Conservation (phyloP, 2,797 vertebrate species). For the Rousettus madagascariensis region DNA sequence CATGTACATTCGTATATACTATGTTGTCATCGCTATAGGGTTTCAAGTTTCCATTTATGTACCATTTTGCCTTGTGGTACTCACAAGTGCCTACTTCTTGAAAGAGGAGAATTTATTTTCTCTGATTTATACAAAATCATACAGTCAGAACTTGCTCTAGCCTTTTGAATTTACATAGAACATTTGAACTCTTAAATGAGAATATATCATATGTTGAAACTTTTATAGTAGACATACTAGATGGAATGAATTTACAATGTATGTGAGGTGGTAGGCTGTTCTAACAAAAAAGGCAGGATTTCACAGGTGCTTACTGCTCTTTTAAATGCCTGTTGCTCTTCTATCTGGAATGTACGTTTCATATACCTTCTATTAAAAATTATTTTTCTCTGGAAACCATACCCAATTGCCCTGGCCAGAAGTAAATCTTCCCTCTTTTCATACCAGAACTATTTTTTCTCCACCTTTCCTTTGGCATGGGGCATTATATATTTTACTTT, state of each 20-base stretch:
- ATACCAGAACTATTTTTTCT: background rate
- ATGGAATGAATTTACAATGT: background rate
- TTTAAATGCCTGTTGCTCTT: background rate
- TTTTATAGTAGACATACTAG: background rate
- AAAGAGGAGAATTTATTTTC: background rate
- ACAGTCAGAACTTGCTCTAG: background rate
- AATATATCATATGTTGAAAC: background rate
- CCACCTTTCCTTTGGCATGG: background rate
- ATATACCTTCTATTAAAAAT: background rate
- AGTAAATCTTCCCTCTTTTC: background rate
- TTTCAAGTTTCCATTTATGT: background rate
- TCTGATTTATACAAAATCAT: background rate
- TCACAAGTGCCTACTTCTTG: background rate
- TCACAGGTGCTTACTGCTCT: background rate
- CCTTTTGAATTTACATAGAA: background rate
- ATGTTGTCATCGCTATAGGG: background rate
- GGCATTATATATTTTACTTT: background rate
- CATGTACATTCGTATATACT: background rate
- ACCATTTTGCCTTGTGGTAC: background rate
- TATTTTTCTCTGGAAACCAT: background rate
- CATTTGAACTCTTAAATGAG: background rate
- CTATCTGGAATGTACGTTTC: background rate
- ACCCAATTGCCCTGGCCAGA: background rate
- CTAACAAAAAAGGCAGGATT: background rate
- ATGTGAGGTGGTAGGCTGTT: accelerated